Conservation (phyloP, 2,888 invertebrate species). For the Brenthis ino region DNA sequence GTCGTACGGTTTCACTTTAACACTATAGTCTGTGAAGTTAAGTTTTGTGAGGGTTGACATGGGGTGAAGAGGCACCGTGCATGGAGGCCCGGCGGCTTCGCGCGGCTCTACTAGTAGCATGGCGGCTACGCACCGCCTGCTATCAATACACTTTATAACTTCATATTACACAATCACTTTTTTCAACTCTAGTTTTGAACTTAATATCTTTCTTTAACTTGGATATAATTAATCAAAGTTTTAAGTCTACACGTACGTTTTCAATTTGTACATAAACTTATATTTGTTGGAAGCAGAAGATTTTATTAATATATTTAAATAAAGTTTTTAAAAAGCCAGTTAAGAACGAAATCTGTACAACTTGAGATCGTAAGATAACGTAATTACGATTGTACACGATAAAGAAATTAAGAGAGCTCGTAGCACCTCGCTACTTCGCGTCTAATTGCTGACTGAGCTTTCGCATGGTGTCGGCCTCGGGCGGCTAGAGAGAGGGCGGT, state of each 20-base stretch:
- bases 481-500: constrained; percentile 76
- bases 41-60: constrained; percentile 76
- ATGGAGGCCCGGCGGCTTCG: constrained; percentile 86
- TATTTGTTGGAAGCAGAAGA: too few relatives aligned
- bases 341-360: not conserved
- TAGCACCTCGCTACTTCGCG: constrained; percentile 64
- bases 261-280: too few relatives aligned
- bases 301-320: too few relatives aligned
- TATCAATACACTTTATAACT: constrained; percentile 52
- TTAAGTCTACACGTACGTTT: too few relatives aligned
- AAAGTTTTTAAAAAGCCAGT: too few relatives aligned
- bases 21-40: constrained; percentile 77
- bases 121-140: constrained; percentile 77
- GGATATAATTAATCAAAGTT: not conserved
- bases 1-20: constrained; percentile 70
- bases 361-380: constrained; percentile 4
- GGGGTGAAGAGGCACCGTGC: constrained; percentile 71
- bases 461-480: constrained; percentile 55
- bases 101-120: constrained; percentile 90
- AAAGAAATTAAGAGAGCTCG: constrained; percentile 35
- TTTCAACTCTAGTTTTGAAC: not conserved
- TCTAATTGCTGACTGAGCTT: constrained; percentile 76
- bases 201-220: not conserved
- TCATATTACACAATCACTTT: constrained; percentile 53
- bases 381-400: constrained; percentile 24